Conservation (phyloP, 2,888 invertebrate genomes). For the Ennomos erosarius region DNA sequence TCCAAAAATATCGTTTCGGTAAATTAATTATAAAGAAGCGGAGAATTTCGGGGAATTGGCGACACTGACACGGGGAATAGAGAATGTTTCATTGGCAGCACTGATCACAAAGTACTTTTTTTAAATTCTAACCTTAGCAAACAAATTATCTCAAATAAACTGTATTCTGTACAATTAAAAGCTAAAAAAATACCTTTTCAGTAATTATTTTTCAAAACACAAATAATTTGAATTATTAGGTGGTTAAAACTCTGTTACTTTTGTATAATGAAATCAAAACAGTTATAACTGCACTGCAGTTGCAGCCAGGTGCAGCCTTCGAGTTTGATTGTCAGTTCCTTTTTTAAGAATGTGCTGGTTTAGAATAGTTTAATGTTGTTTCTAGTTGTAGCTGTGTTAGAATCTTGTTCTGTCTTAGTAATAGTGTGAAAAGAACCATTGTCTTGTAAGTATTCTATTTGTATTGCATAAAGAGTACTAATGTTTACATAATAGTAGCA, state of each 20-base stretch:
- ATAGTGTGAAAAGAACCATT: constrained; percentile 5
- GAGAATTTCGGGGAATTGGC: too few relatives aligned
- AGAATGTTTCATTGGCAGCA: too few relatives aligned
- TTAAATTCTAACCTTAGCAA: too few relatives aligned
- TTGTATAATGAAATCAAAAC: constrained; percentile 28
- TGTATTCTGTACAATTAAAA: too few relatives aligned
- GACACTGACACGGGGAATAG: too few relatives aligned
- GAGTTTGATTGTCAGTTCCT: constrained; percentile 50
- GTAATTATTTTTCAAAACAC: too few relatives aligned
- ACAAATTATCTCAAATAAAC: too few relatives aligned
- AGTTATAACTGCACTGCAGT: constrained; percentile 26
- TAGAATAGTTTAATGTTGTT: constrained; percentile 15
- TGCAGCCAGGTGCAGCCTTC: constrained; percentile 45
- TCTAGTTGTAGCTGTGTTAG: constrained; percentile 4
- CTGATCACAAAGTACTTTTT: too few relatives aligned
- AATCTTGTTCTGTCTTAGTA: constrained; percentile 1
- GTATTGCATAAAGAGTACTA: constrained; percentile 35
- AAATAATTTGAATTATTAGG: background rate
- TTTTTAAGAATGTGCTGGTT: constrained; percentile 26
- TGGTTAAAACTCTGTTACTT: constrained; percentile 11
- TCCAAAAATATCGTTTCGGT: too few relatives aligned
- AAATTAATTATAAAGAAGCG: too few relatives aligned
- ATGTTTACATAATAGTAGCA: constrained; percentile 68
- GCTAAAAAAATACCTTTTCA: too few relatives aligned
- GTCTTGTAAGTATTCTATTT: constrained; percentile 39